Base-by-base conservation (phyloP, 2,113 vertebrate genomes). In the Sterrhoptilus dennistouni region DNA sequence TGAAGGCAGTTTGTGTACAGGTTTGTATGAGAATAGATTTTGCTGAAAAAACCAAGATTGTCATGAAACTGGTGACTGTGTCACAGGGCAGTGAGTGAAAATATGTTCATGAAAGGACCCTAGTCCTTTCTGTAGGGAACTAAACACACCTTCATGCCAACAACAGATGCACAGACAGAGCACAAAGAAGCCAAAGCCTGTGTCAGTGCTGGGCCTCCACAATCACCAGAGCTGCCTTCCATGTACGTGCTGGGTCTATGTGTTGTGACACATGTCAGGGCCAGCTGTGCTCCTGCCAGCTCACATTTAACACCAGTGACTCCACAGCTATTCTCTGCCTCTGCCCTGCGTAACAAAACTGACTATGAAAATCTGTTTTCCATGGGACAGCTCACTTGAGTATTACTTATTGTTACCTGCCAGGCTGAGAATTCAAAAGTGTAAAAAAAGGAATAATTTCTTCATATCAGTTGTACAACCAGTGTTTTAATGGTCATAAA, bases 381-480 rank as follows among this genome's bases (percentile, higher is more conserved):
- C 50, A 1, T 36, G 52, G 29, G 25, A 77, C 47, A 83, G 54
- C 25, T 85, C 65, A 45, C 38, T 57, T 59, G 50, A 83, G 29
- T 27, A 13, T 45, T 80, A 63, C 47, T 61, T 57, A 63, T 11
- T 59, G 40, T 42, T 31, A 31, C 50, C 74, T 83, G 18, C 31
- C 50, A 22, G 36, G 61, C 69, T 93, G 83, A 95, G 96, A 95
- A 71, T 52, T 91, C 54, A 87, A 42, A 87, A 35, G 7, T 35
- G 14, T 72, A 75, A 89, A 96, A 95, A 85, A 83, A 92, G 80
- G 87, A 96, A 89, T 61, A 12, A 70, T 42, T 94, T 86, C 27
- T 76, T 44, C 5, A 31, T 72, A 81, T 94, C 75, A 94, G 63
- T 90, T 93, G 77, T 83, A 31, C 52, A 93, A 93, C 54, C 61